Conservation (phyloP, 2,797 vertebrate genomes). For the Siniperca scherzeri region DNA sequence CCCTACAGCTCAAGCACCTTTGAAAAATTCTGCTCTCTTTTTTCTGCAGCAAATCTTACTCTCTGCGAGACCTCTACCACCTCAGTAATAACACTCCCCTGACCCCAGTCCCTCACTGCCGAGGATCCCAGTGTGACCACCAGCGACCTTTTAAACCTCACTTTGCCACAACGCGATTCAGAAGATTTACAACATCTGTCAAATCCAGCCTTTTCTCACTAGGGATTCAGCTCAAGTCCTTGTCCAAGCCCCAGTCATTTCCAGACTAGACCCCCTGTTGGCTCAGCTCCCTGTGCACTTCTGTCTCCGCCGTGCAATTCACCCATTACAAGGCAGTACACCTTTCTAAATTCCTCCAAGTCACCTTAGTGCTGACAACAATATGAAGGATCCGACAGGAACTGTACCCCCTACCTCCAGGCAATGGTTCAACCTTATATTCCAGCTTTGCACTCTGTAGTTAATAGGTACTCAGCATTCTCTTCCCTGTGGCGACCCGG, state of each 20-base stretch:
- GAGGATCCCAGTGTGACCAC: constrained; percentile 51
- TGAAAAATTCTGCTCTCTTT: neutral
- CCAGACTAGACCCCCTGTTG: constrained; percentile 46
- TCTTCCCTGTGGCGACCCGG: constrained; percentile 70
- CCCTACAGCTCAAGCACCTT: neutral
- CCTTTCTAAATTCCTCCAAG: constrained; percentile 62
- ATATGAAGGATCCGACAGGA: constrained; percentile 67
- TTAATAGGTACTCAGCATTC: constrained; percentile 78
- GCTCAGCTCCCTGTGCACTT: constrained; percentile 30
- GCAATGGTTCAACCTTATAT: constrained; percentile 71
- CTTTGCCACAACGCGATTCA: constrained; percentile 52
- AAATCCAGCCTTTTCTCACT: constrained; percentile 71
- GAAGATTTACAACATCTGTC: constrained; percentile 76
- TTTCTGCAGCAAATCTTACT: constrained; percentile 22
- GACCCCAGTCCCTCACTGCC: constrained; percentile 34
- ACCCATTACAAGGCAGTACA: constrained; percentile 50
- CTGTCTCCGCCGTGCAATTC: constrained; percentile 48
- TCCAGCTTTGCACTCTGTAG: constrained; percentile 71
- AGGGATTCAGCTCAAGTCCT: constrained; percentile 67
- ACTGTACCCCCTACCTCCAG: constrained; percentile 62
- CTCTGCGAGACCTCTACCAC: constrained; percentile 30
- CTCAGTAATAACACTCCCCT: constrained; percentile 50
- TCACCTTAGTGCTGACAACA: constrained; percentile 67
- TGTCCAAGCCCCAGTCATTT: constrained; percentile 63
- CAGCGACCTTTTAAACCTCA: constrained; percentile 67